These are phyloP conservation scores for Dioctria rufipes DNA, from an alignment of 2,888 invertebrate genomes.

Conservation along the genomic window DNA sequence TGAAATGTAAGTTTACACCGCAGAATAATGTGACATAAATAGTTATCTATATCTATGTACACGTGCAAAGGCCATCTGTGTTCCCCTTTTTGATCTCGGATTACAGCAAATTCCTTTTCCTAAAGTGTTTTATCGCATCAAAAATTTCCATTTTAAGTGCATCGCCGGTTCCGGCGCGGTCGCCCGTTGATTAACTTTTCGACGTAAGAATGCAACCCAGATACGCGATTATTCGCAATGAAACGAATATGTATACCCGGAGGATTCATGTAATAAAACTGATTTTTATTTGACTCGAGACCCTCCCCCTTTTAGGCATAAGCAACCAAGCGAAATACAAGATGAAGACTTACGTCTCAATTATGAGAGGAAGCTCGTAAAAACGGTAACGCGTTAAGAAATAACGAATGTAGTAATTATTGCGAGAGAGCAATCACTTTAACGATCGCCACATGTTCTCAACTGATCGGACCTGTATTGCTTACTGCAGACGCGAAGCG, in stretches of 20 bases:
- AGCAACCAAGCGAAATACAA: conserved; percentile 1
- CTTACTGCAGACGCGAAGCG: background rate
- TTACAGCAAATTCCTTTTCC: background rate
- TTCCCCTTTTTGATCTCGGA: background rate
- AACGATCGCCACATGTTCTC: conserved; percentile 45
- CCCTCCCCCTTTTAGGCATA: conserved; percentile 39
- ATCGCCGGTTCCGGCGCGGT: background rate
- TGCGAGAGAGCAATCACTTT: conserved; percentile 49
- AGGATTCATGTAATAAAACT: conserved; percentile 34
- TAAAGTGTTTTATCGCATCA: background rate
- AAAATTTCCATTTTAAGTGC: background rate
- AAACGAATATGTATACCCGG: background rate
- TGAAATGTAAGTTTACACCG: background rate
- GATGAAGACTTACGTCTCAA: conserved; percentile 51
- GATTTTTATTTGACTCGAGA: conserved; percentile 23
- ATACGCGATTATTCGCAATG: background rate
- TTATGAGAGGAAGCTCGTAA: conserved; percentile 50
- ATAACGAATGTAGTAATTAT: conserved; percentile 30
- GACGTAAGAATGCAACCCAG: background rate
- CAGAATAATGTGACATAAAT: background rate
- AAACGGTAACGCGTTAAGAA: conserved; percentile 39
- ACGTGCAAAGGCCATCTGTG: background rate
- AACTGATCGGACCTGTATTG: background rate
- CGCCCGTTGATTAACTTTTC: conserved; percentile 13
- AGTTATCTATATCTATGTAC: background rate